Base-by-base conservation (phyloP, 2,113 vertebrate species). In the Brachionichthys hirsutus region DNA sequence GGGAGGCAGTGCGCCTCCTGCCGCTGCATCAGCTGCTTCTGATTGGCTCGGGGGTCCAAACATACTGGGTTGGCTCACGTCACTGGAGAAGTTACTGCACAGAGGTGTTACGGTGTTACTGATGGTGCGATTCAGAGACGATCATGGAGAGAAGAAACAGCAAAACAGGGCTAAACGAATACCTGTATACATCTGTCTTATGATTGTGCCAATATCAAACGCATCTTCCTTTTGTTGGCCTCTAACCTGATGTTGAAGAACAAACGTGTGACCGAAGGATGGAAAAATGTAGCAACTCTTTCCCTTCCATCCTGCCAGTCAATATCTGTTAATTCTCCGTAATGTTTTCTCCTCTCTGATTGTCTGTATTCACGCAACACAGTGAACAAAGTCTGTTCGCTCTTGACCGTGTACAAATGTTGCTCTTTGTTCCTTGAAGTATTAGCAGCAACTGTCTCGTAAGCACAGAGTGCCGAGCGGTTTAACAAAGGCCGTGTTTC, bases 21-120 rank as follows among this genome's bases (percentile, higher is more conserved):
- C 74, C 58, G 84, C 81, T 45, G 85, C 70, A 11, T 85, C 83
- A 0, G 81, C 80, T 63, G 84, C 83, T 76, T 89, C 89, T 60
- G 87, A 64, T 68, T 89, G 78, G 79, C 62, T 89, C 11, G 75
- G 80, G 46, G 89, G 89, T 60, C 85, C 88, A 12, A 69, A 87
- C 45, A 87, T 72, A 71, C 59, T 72, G 46, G 89, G 90, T 74
- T 94, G 93, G 86, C 93, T 89, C 9, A 89, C 89, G 70, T 96
- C 95, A 20, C 92, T 91, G 69, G 89, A 84, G 7, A 91, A 95
- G 54, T 94, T 94, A 88, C 94, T 96, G 89, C 47, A 70, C 17
- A 79, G 58, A 80, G 34, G 51, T 5, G 9, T 57, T 16, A 44
- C 4, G n/a, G 36, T n/a, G n/a, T 77, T 49, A 56, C 12, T 35